These are phyloP conservation scores for Triplophysa bombifrons DNA, from an alignment of 2,797 vertebrate species.

Conservation along the genomic window DNA sequence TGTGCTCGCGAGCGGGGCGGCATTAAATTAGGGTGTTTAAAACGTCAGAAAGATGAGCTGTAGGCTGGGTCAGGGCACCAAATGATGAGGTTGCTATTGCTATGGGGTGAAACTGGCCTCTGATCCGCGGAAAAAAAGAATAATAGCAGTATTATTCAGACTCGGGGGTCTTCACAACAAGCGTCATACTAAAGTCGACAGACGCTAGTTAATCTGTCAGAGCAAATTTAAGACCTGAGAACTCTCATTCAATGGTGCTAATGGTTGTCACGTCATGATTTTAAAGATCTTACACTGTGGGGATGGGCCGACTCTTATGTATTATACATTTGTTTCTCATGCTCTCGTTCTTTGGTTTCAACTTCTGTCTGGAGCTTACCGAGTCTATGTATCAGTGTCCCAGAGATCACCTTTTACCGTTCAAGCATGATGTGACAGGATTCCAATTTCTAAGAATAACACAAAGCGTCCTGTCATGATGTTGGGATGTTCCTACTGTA, in stretches of 20 bases:
- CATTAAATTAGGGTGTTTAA: constrained; percentile 69
- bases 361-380: neutral
- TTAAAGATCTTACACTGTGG: constrained; percentile 14
- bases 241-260: constrained; percentile 10
- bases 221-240: constrained; percentile 38
- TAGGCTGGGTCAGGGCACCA: constrained; percentile 65
- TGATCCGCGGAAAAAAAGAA: constrained; percentile 20
- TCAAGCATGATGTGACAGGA: neutral
- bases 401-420: neutral
- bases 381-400: neutral
- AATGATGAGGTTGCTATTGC: constrained; percentile 46
- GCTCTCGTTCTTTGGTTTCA: neutral
- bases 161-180: neutral
- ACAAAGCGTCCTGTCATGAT: neutral
- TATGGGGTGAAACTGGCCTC: constrained; percentile 29
- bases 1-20: constrained; percentile 1
- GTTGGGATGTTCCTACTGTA: neutral
- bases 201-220: constrained; percentile 17
- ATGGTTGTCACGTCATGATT: constrained; percentile 10
- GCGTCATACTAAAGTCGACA: constrained; percentile 21
- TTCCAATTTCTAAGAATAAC: neutral
- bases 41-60: constrained; percentile 66
- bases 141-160: constrained; percentile 28
- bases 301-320: neutral
- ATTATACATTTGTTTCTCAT: constrained; percentile 14